Evolutionary conservation across 2,888 invertebrate genomes (phyloP).

Genomic region (Agriopis marginaria): DNA sequence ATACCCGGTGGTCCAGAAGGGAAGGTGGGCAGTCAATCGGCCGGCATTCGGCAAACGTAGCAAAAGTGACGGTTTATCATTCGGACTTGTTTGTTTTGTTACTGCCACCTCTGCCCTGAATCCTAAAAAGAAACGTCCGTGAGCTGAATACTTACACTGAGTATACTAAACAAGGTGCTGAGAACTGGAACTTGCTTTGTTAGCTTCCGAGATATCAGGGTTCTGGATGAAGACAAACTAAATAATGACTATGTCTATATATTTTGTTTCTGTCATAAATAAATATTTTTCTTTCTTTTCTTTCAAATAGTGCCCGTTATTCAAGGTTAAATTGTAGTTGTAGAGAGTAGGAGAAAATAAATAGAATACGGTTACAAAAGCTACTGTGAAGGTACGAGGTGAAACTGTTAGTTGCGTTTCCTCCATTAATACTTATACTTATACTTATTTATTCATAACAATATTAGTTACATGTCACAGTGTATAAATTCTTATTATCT

Average conservation of each 20-base stretch:
- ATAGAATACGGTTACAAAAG: not conserved
- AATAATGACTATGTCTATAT: too few relatives aligned
- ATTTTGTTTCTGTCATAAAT: too few relatives aligned
- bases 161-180: not conserved
- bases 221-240: not conserved
- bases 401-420: too few relatives aligned
- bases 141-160: constrained; percentile 35
- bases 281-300: too few relatives aligned
- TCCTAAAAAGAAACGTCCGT: constrained; percentile 40
- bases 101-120: constrained; percentile 38
- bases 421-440: too few relatives aligned
- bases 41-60: constrained; percentile 35
- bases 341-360: not conserved
- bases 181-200: constrained; percentile 8
- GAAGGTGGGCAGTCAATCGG: constrained; percentile 32
- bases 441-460: too few relatives aligned
- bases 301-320: not conserved
- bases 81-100: constrained; percentile 44
- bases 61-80: constrained; percentile 43
- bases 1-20: not conserved
- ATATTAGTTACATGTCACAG: too few relatives aligned
- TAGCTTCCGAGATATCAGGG: not conserved
- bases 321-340: not conserved
- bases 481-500: too few relatives aligned
- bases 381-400: not conserved